Evolutionary conservation across 2,888 invertebrate species (phyloP), one percentile per base, ranked within the genome.

Genomic region (Parthenolecanium corni): DNA sequence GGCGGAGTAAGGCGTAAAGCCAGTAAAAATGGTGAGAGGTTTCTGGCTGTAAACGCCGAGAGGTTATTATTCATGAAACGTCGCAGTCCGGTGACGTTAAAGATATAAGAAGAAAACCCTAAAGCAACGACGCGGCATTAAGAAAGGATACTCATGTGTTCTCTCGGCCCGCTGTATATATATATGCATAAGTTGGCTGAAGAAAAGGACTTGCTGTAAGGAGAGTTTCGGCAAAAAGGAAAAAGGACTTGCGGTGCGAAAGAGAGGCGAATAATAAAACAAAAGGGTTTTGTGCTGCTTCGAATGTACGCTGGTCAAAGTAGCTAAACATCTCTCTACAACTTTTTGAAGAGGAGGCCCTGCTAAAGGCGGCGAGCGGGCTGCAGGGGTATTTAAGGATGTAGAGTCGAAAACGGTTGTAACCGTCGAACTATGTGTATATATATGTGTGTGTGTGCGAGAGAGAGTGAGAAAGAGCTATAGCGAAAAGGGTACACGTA

Each of bases 11-110:
- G 61, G 49, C 61, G 61, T 49, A 47, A 61, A 61, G 49, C 51
- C 21, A 61, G 61, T 38, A 51, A 61, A 61, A 61, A 49, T 49
- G 61, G 47, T 49, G 47, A 49, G 4, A 4, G 31, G 5, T n/a
- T n/a, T n/a, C n/a, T n/a, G n/a, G n/a, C n/a, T n/a, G 38, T 49
- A 49, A 61, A 47, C 49, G 61, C 61, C 61, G 51, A 61, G 49
- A 61, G 61, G 61, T 61, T 61, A 61, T 61, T 61, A 61, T 61
- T 61, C 61, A 61, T 61, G 61, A 61, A 61, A 61, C 61, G 61
- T 61, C 61, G 61, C 61, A 61, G 61, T 61, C 61, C 61, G 51
- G 61, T 61, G 61, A 61, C 61, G 61, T 61, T 61, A 61, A n/a
- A 61, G 61, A 51, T 61, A 61, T 61, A 61, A 57, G 51, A 61